A percentile compares a stretch with the other conserved stretches of the same genome.
These are phyloP conservation scores for Lagenorhynchus albirostris DNA, from an alignment of 2,113 vertebrate genomes.

Conservation along the genomic window DNA sequence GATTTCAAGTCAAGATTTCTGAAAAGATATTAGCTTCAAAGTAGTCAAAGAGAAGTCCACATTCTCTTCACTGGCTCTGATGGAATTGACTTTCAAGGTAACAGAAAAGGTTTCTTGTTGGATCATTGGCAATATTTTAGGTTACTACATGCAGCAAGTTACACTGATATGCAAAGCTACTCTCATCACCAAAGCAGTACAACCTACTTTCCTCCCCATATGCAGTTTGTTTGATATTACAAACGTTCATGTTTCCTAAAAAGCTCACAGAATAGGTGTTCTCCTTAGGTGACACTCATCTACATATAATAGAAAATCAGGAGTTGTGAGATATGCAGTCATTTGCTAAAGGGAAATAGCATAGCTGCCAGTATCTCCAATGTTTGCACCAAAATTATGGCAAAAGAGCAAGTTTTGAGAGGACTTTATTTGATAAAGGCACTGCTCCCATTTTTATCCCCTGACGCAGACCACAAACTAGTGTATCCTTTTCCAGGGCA, in stretches of 20 bases:
- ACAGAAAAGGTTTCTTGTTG: neutral
- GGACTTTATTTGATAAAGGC: neutral
- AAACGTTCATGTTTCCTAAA: neutral
- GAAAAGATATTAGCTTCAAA: neutral
- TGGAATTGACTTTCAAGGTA: neutral
- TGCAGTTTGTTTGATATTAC: neutral
- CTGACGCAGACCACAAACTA: neutral
- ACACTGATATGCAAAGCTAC: neutral
- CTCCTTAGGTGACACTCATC: neutral
- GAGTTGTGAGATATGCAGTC: neutral
- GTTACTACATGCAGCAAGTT: neutral
- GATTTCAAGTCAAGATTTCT: slow-evolving; percentile 11
- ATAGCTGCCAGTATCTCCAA: neutral
- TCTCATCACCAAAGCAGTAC: neutral
- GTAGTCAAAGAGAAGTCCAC: neutral
- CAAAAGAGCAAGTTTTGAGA: neutral
- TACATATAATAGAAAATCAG: neutral
- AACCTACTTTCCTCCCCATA: neutral
- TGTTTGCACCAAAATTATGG: neutral
- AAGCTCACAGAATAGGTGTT: neutral
- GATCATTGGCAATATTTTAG: neutral
- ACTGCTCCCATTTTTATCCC: neutral
- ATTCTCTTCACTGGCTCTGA: neutral
- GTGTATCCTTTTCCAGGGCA: neutral
- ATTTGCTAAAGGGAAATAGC: neutral